Conservation (phyloP, 2,888 invertebrate genomes). For the Acleris holmiana region DNA sequence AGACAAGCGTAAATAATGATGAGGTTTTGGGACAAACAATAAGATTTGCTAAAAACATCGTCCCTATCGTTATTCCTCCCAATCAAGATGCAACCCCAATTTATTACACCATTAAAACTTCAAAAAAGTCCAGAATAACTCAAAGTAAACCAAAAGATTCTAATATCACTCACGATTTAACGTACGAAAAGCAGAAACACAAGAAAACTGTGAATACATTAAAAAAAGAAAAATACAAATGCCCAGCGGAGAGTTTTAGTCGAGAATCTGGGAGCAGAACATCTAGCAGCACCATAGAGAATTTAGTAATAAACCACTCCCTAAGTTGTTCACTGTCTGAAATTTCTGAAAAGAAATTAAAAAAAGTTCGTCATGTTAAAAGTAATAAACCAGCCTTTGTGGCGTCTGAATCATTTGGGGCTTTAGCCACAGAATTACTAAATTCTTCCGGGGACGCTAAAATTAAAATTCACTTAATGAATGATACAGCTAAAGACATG, state of each 20-base stretch:
- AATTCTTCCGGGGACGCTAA: slow-evolving; percentile 53
- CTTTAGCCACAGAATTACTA: slow-evolving; percentile 62
- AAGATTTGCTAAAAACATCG: slow-evolving; percentile 65
- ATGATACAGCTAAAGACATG: slow-evolving; percentile 63
- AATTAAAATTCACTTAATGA: slow-evolving; percentile 76
- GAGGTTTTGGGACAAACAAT: slow-evolving; percentile 67
- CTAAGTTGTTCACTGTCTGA: slow-evolving; percentile 67
- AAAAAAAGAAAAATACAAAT: slow-evolving; percentile 49
- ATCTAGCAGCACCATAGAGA: slow-evolving; percentile 67
- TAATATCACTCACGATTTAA: slow-evolving; percentile 42
- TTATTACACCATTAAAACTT: slow-evolving; percentile 66
- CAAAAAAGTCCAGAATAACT: slow-evolving; percentile 54
- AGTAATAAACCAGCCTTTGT: slow-evolving; percentile 51
- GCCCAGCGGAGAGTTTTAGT: slow-evolving; percentile 51
- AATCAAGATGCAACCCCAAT: slow-evolving; percentile 54
- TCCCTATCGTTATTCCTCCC: slow-evolving; percentile 67
- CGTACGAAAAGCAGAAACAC: slow-evolving; percentile 50
- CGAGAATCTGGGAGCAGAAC: slow-evolving; percentile 58
- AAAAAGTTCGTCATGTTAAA: slow-evolving; percentile 47
- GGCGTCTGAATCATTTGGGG: slow-evolving; percentile 70
- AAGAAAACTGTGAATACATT: slow-evolving; percentile 54
- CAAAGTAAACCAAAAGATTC: slow-evolving; percentile 44
- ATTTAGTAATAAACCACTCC: slow-evolving; percentile 67
- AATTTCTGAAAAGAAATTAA: slow-evolving; percentile 59
- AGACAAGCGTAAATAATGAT: slow-evolving; percentile 48